A percentile compares a stretch with the other conserved stretches of the same genome.
Evolutionary conservation across 2,797 vertebrate species (phyloP).

Genomic region (Gymnodraco acuticeps): DNA sequence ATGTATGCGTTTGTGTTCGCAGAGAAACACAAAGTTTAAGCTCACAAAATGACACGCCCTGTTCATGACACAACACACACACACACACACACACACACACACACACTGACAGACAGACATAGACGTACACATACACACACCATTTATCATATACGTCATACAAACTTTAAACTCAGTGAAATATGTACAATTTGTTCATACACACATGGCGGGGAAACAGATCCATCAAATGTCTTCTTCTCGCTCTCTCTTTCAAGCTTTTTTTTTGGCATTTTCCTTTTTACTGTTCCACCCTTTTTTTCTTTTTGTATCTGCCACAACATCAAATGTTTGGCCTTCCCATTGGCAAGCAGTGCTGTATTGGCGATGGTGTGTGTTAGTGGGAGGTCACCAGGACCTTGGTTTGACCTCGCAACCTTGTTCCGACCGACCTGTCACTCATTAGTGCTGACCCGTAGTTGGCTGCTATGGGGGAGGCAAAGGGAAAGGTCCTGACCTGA

Average conservation of each 20-base stretch:
- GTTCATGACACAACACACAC: slow-evolving; percentile 2
- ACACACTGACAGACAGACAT: too few relatives aligned
- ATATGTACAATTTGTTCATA: slow-evolving; percentile 40
- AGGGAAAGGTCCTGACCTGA: slow-evolving; percentile 54
- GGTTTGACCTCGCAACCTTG: slow-evolving; percentile 53
- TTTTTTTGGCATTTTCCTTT: slow-evolving; percentile 3
- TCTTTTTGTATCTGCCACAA: slow-evolving; percentile 30
- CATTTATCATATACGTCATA: slow-evolving; percentile 28
- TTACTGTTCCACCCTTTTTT: slow-evolving; percentile 16
- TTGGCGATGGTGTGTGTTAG: slow-evolving; percentile 26
- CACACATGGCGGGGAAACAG: not conserved
- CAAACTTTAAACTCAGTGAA: slow-evolving; percentile 24
- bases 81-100: not conserved
- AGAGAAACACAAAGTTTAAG: not conserved
- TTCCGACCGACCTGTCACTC: slow-evolving; percentile 62
- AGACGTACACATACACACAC: not conserved
- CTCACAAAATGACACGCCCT: not conserved
- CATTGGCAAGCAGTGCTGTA: slow-evolving; percentile 13
- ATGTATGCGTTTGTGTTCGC: not conserved
- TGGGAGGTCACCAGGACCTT: slow-evolving; percentile 47
- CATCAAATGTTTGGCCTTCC: slow-evolving; percentile 49
- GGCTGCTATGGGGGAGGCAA: slow-evolving; percentile 55
- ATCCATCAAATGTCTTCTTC: slow-evolving; percentile 32
- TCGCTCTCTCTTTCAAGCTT: not conserved
- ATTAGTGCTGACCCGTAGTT: slow-evolving; percentile 73